A percentile compares a stretch with the other conserved stretches of the same genome.
Conservation (phyloP, 2,888 invertebrate species). For the Diaprepes abbreviatus region DNA sequence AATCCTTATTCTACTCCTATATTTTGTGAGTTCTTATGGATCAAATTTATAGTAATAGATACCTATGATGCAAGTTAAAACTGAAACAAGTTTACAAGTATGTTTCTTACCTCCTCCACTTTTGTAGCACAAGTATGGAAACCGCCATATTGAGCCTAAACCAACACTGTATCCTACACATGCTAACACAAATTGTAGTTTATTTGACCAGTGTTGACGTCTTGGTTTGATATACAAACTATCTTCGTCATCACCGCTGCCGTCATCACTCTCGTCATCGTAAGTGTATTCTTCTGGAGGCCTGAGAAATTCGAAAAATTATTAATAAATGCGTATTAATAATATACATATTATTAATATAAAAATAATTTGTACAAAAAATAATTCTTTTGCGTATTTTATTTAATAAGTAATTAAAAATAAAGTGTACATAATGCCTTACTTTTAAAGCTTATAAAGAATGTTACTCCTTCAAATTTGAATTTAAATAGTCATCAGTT, state of each 20-base stretch:
- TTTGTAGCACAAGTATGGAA: constrained; percentile 93
- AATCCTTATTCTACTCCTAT: no score
- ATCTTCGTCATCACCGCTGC: constrained; percentile 79
- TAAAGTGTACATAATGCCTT: no score
- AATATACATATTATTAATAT: not conserved
- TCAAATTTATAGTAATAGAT: no score
- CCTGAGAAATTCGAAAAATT: constrained; percentile 68
- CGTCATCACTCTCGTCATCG: constrained; percentile 82
- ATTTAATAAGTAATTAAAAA: no score
- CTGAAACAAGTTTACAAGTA: no score
- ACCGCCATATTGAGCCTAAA: constrained; percentile 91
- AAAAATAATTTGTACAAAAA: not conserved
- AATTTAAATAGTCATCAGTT: no score
- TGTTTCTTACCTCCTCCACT: constrained; percentile 85
- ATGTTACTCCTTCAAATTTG: no score
- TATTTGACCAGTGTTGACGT: constrained; percentile 89
- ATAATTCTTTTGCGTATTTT: no score
- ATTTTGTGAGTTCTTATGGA: no score
- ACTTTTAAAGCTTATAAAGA: no score
- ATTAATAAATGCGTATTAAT: not conserved
- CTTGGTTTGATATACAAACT: constrained; percentile 80
- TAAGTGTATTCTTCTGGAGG: constrained; percentile 82
- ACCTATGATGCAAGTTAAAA: no score
- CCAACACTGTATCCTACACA: constrained; percentile 92
- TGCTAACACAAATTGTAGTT: constrained; percentile 89